Conservation (phyloP, 2,797 vertebrate species). For the Pseudomugil tenellus region DNA sequence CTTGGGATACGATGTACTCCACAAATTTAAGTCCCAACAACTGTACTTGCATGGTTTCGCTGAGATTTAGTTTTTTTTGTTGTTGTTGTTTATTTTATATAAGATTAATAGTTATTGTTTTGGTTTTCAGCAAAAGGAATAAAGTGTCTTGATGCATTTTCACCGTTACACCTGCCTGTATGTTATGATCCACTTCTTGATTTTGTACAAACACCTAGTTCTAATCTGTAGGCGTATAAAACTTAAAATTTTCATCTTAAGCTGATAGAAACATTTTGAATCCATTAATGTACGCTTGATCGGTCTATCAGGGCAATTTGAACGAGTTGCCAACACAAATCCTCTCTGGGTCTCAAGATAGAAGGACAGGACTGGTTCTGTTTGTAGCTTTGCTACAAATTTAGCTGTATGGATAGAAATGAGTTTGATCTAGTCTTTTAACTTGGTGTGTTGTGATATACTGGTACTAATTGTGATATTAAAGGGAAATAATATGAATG, state of each 20-base stretch:
- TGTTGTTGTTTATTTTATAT: constrained; percentile 23
- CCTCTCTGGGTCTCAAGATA: neutral
- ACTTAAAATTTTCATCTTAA: neutral
- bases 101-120: constrained; percentile 22
- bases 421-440: neutral
- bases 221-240: neutral
- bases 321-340: neutral
- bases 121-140: constrained; percentile 59
- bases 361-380: neutral
- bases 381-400: neutral
- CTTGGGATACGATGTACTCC: neutral
- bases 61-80: constrained; percentile 2
- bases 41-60: constrained; percentile 5
- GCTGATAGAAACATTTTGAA: neutral
- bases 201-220: neutral
- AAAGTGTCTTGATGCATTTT: constrained; percentile 58
- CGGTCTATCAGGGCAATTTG: neutral
- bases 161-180: constrained; percentile 9
- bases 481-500: too few relatives aligned
- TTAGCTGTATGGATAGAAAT: neutral
- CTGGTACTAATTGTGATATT: too few relatives aligned
- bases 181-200: neutral
- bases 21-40: constrained; percentile 7
- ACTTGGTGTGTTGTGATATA: too few relatives aligned
- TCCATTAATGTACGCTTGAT: neutral